A percentile compares a stretch with the other conserved stretches of the same genome.
These are phyloP conservation scores for Atta texana DNA, from an alignment of 1,140 invertebrate species.

Conservation along the genomic window DNA sequence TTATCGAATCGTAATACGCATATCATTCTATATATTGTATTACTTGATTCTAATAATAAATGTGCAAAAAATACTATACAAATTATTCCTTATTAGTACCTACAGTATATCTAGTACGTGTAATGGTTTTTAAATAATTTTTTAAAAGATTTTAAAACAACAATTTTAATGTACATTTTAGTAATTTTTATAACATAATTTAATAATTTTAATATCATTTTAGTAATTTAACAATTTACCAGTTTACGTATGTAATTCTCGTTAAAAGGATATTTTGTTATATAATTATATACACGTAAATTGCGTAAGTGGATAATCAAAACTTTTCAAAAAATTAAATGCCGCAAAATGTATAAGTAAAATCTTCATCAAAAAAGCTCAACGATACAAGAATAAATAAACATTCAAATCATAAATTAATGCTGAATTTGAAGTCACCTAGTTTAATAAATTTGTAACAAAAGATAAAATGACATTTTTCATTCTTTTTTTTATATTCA, in stretches of 20 bases:
- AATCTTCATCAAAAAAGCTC: slow-evolving; percentile 6
- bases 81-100: neutral
- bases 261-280: slow-evolving; percentile 21
- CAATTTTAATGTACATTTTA: neutral
- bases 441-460: neutral
- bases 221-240: neutral
- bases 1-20: neutral
- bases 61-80: neutral
- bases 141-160: neutral
- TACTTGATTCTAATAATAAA: neutral
- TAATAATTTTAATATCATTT: neutral
- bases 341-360: neutral
- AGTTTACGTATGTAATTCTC: neutral
- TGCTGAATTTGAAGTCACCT: neutral
- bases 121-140: neutral
- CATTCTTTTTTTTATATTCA: neutral
- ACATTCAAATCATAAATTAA: slow-evolving; percentile 17
- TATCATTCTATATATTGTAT: neutral
- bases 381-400: neutral
- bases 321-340: slow-evolving; percentile 43
- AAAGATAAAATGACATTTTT: slow-evolving; percentile 8
- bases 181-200: neutral
- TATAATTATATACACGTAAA: slow-evolving; percentile 3
- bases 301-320: slow-evolving; percentile 27
- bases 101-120: neutral